Evolutionary conservation across 2,797 vertebrate species (phyloP), one percentile per base, ranked within the genome.

Genomic region (Phrynocephalus forsythii): DNA sequence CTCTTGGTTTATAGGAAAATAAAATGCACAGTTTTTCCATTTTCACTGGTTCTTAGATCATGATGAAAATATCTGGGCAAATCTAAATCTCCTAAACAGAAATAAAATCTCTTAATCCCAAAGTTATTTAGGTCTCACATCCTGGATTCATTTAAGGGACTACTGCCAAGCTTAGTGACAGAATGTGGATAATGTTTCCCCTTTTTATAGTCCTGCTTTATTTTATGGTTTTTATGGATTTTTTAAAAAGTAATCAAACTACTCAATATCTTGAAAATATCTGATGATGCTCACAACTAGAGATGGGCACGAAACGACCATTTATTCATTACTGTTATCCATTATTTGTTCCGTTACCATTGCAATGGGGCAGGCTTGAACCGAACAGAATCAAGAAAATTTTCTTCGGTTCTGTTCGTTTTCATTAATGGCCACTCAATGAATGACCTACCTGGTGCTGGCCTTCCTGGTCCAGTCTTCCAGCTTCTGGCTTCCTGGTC

Each of bases 31-130:
- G 67, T 88, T 89, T 88, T 92, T 94, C n/a, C 1, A 79, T 6
- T 82, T 93, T 87, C 69, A 33, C 20, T 86, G 69, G 67, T 92
- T 82, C 48, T 85, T 91, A 88, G 79, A 79, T 88, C 22, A 86
- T n/a, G 73, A 16, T 73, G 73, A 86, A 90, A 93, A 89, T 6
- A 90, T 82, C 75, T 91, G 69, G 60, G 52, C 90, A 87, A 33
- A 85, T 69, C 86, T 26, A 92, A 91, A 87, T 48, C 5, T 66
- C 48, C 73, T 82, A 87, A 88, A 63, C 89, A 90, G 4, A 60
- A 20, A 3, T 86, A n/a, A 66, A 3, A 18, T 13, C 38, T 85
- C 92, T 90, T 80, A 0, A 79, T 87, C 85, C 30, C 77, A 63
- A 83, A 6, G 3, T 83, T 86, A 88, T 86, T 83, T 94, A 87